Percentiles rank a stretch among this genome's conserved stretches.
These are phyloP conservation scores for Rhagologus leucostigma DNA, from an alignment of 2,113 vertebrate genomes.

Conservation along the genomic window DNA sequence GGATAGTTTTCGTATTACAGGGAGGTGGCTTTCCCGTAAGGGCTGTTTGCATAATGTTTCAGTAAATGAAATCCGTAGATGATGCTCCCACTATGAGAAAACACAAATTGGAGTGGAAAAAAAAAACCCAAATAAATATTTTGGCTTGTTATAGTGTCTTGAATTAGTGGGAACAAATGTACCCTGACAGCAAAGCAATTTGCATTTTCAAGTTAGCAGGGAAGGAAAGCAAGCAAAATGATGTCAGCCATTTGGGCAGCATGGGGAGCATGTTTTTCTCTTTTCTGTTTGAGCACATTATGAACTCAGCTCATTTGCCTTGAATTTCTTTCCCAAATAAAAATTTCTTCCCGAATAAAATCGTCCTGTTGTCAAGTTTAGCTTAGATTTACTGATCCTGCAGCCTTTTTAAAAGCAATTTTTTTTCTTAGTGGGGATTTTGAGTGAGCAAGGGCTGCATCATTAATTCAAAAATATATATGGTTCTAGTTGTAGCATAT, in stretches of 20 bases:
- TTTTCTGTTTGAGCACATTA: background rate
- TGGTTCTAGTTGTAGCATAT: background rate
- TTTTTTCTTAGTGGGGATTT: background rate
- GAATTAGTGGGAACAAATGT: constrained; percentile 40
- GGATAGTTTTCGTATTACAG: background rate
- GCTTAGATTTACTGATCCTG: constrained; percentile 9
- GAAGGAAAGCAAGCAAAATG: constrained; percentile 32
- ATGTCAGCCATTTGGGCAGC: background rate
- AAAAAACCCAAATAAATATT: background rate
- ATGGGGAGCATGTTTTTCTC: background rate
- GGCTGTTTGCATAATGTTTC: constrained; percentile 25
- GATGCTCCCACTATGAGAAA: constrained; percentile 19
- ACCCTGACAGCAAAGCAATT: constrained; percentile 37
- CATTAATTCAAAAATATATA: background rate
- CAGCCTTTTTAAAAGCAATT: background rate
- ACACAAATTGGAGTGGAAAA: constrained; percentile 22
- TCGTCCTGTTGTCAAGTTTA: background rate
- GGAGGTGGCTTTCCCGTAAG: constrained; percentile 19
- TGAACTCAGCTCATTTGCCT: background rate
- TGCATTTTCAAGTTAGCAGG: constrained; percentile 26
- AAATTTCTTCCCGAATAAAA: background rate
- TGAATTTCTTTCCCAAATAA: constrained; percentile 2
- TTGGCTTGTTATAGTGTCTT: constrained; percentile 19
- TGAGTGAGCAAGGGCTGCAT: background rate
- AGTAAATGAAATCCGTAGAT: constrained; percentile 1